These are phyloP conservation scores for Ifrita kowaldi DNA, from an alignment of 2,113 vertebrate genomes.

Conservation along the genomic window DNA sequence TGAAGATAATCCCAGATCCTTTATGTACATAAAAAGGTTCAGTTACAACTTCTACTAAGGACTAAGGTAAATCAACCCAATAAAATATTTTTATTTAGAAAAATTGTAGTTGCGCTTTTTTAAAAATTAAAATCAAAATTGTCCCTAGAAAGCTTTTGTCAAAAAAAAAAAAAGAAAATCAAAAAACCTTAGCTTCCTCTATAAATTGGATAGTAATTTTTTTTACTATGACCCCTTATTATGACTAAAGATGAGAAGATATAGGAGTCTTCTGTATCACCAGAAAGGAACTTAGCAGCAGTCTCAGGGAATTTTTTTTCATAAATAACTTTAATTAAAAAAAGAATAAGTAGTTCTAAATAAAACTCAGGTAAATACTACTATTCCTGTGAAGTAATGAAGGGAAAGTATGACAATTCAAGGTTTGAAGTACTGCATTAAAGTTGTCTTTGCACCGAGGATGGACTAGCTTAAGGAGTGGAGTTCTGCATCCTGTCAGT, in stretches of 20 bases:
- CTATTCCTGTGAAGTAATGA: background rate
- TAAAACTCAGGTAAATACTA: background rate
- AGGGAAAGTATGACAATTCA: background rate
- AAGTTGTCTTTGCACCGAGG: background rate
- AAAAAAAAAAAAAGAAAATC: background rate
- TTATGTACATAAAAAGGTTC: background rate
- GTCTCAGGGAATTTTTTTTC: background rate
- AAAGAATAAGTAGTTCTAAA: background rate
- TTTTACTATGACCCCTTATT: background rate
- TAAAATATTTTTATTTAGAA: background rate
- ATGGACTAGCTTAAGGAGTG: background rate
- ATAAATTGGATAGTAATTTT: background rate
- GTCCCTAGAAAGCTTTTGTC: background rate
- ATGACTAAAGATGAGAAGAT: background rate
- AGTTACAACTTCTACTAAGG: background rate
- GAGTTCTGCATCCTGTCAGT: background rate
- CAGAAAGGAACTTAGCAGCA: background rate
- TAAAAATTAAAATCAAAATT: background rate
- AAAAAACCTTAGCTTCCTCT: background rate
- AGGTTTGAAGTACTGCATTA: background rate
- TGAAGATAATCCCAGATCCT: background rate
- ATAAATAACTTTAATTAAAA: background rate
- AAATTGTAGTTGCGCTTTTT: background rate
- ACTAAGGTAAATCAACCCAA: background rate
- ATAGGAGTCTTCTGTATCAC: background rate